phyloP scores from a whole-genome alignment of 2,797 vertebrate species.

The Diglossa cyanea region DNA sequence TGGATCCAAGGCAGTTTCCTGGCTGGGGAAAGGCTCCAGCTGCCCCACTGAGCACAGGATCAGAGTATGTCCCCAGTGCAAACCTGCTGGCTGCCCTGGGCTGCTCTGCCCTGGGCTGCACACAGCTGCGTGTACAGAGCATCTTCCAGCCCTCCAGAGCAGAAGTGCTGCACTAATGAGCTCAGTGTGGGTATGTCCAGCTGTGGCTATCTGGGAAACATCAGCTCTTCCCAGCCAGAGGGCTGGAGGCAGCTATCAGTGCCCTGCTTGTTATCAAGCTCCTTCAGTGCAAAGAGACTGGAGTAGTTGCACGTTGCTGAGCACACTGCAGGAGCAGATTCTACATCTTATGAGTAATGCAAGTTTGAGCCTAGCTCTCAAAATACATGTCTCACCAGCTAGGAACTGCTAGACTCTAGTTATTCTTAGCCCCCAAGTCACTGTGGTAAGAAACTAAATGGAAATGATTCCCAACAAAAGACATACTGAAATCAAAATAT shows the following conservation, averaged over 20 bases:
- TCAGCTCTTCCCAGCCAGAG: background rate
- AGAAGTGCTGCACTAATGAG: background rate
- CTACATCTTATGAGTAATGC: constrained; percentile 11
- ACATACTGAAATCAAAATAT: constrained; percentile 33
- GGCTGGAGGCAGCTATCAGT: background rate
- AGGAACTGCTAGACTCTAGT: constrained; percentile 13
- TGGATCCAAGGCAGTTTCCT: background rate
- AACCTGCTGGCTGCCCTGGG: background rate
- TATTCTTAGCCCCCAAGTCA: constrained; percentile 45
- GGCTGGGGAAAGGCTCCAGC: background rate
- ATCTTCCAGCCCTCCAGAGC: background rate
- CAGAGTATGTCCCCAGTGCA: background rate
- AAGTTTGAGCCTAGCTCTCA: constrained; percentile 5
- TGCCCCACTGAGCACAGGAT: background rate
- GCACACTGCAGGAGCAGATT: background rate
- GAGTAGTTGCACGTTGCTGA: background rate
- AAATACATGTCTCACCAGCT: constrained; percentile 17
- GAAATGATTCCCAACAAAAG: constrained; percentile 19
- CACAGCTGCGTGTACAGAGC: background rate
- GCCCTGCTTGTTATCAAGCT: background rate
- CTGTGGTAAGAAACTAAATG: constrained; percentile 1
- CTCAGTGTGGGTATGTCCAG: background rate
- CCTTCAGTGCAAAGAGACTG: background rate
- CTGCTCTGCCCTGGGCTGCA: background rate
- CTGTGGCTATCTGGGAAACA: background rate